Base-by-base conservation (phyloP, 1,140 invertebrate species). In the Calosoma granatense region DNA sequence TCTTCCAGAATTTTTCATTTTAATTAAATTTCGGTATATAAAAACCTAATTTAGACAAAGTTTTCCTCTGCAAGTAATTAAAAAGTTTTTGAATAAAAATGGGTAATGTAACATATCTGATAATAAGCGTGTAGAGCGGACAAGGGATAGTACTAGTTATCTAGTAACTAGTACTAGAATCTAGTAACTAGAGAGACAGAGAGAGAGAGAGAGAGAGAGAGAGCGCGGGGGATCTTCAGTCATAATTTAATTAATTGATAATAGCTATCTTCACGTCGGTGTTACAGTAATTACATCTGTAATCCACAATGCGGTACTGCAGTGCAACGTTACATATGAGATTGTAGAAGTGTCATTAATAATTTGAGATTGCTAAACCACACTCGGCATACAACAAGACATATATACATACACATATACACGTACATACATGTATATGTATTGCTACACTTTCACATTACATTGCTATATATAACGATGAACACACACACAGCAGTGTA, bases 331-430 rank as follows among this genome's bases (percentile, higher is more conserved):
- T 36, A n/a, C 26, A 36, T n/a, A n/a, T 36, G 26, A 6, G 26
- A 36, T 36, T 36, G n/a, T 36, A 36, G 6, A 36, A 36, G 26
- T 36, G 26, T 36, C 26, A 36, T 36, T 36, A 36, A 36, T 36
- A 9, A 36, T 36, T 36, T 36, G 26, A 6, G 26, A 36, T 36
- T 36, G 6, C 6, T 36, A n/a, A 9, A 36, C n/a, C n/a, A 9
- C 6, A 9, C n/a, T 36, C 6, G 6, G n/a, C 6, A 36, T 36
- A 36, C n/a, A n/a, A 9, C n/a, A 9, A 36, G 6, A 36, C n/a
- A 36, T 36, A 36, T 36, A 36, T 36, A 36, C n/a, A 36, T 36
- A 36, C n/a, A 36, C n/a, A 36, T 36, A 36, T 36, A 36, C n/a
- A 36, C n/a, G n/a, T 36, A 36, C n/a, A 36, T 36, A 36, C n/a